Conservation (phyloP, 2,797 vertebrate genomes). For the Limosa lapponica region DNA sequence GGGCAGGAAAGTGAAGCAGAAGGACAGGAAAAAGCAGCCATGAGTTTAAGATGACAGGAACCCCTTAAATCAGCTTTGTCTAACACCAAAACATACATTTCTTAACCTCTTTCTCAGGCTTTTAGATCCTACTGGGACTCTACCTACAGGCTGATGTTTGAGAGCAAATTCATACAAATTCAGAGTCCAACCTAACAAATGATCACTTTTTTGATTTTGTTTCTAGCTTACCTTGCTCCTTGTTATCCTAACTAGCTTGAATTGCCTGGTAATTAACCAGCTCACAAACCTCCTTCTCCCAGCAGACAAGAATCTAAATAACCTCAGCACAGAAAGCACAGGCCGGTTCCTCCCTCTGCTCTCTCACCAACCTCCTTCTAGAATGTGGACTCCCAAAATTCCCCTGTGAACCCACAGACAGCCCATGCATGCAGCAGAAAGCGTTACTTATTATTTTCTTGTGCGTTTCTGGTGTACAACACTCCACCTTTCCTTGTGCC, state of each 20-base stretch:
- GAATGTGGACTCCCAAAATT: rapidly evolving
- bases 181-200: background rate
- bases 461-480: background rate
- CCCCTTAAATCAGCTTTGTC: background rate
- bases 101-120: background rate
- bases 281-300: background rate
- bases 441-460: rapidly evolving
- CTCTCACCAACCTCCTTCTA: background rate
- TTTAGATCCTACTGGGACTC: background rate
- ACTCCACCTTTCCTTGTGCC: background rate
- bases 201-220: rapidly evolving
- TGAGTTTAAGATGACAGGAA: background rate
- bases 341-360: background rate
- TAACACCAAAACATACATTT: background rate
- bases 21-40: background rate
- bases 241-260: background rate
- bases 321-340: background rate
- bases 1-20: background rate
- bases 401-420: background rate
- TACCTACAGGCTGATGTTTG: background rate
- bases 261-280: background rate
- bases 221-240: background rate
- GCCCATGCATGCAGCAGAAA: rapidly evolving
- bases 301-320: background rate
- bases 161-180: background rate